Conservation (phyloP, 2,113 vertebrate genomes). For the Pelusios castaneus region DNA sequence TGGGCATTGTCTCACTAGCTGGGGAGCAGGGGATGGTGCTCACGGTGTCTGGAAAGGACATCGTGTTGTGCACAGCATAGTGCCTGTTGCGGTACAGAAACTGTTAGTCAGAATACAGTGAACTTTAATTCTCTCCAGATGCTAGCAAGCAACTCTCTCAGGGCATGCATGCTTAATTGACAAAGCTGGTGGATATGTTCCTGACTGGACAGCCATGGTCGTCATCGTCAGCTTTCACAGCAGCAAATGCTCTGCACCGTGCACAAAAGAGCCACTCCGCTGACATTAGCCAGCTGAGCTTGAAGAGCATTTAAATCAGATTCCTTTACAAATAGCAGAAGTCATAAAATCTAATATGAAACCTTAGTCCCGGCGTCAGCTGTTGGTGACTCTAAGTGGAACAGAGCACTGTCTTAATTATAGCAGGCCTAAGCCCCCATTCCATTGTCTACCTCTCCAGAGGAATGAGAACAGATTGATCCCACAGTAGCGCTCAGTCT, state of each 20-base stretch:
- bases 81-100: neutral
- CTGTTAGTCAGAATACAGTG: neutral
- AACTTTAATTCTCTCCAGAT: neutral
- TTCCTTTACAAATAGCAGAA: conserved; percentile 45
- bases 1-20: neutral
- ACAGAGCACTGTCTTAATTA: conserved; percentile 32
- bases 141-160: neutral
- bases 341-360: conserved; percentile 55
- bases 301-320: conserved; percentile 20
- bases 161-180: neutral
- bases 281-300: conserved; percentile 3
- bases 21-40: neutral
- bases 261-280: neutral
- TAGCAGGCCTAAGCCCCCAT: neutral
- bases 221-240: neutral
- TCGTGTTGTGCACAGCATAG: neutral
- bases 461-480: neutral
- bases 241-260: neutral
- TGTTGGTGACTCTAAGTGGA: conserved; percentile 26
- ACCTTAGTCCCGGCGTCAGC: conserved; percentile 54
- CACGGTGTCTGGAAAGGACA: neutral
- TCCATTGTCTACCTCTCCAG: neutral
- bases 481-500: conserved; percentile 45
- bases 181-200: neutral
- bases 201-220: neutral